Percentiles rank a stretch among this genome's conserved stretches.
These are phyloP conservation scores for Sus cebifrons DNA, from an alignment of 2,797 vertebrate species.

Conservation along the genomic window DNA sequence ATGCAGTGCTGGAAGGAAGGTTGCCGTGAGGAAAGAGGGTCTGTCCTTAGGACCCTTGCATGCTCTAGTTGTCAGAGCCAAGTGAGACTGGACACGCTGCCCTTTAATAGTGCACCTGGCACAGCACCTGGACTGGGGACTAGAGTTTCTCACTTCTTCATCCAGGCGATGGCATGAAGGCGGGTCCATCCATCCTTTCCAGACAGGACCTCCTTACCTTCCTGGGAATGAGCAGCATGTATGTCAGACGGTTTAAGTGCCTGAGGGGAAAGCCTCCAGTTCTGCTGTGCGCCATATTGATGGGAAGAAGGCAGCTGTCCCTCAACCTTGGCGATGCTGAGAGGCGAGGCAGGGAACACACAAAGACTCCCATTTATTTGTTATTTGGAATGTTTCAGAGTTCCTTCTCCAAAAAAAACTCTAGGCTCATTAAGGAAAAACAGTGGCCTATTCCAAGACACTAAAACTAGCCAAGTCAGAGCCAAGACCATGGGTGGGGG, in stretches of 20 bases:
- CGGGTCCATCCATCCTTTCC: neutral
- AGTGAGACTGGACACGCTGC: too few relatives aligned
- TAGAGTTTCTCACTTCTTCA: neutral
- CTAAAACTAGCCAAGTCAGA: neutral
- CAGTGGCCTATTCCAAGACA: neutral
- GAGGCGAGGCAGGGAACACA: neutral
- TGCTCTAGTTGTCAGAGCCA: neutral
- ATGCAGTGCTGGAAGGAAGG: neutral
- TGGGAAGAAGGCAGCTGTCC: neutral
- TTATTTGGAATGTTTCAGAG: neutral
- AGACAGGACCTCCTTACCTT: neutral
- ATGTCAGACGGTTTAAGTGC: neutral
- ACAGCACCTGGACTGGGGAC: accelerated
- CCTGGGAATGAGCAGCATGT: neutral
- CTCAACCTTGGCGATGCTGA: neutral
- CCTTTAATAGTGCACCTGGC: neutral
- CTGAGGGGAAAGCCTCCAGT: neutral
- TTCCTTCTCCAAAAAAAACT: neutral
- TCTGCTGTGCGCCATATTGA: too few relatives aligned
- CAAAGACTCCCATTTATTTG: neutral
- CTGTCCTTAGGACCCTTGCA: neutral
- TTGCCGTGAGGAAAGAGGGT: neutral
- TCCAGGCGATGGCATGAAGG: neutral
- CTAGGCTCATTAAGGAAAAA: neutral
- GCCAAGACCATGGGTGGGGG: neutral